These are phyloP conservation scores for Geotrupes spiniger DNA, from an alignment of 2,888 invertebrate species.

Conservation along the genomic window DNA sequence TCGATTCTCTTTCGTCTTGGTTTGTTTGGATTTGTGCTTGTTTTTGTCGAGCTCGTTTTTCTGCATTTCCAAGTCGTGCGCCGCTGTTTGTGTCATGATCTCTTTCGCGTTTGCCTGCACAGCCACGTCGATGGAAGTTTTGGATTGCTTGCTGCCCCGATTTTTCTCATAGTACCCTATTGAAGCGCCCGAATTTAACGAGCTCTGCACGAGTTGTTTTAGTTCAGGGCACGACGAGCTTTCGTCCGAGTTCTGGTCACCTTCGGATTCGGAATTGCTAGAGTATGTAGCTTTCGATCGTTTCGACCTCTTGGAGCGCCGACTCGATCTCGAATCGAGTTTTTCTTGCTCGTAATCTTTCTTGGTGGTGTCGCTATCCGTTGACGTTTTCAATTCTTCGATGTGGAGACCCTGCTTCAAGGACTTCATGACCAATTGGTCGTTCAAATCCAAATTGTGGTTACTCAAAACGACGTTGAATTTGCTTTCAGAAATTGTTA, in stretches of 20 bases:
- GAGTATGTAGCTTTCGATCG: constrained; percentile 16
- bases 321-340: constrained; percentile 33
- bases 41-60: constrained; percentile 29
- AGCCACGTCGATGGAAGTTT: constrained; percentile 57
- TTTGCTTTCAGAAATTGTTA: constrained; percentile 46
- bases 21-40: constrained; percentile 35
- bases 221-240: constrained; percentile 52
- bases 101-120: constrained; percentile 59
- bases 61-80: constrained; percentile 31
- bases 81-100: constrained; percentile 50
- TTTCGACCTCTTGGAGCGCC: constrained; percentile 32
- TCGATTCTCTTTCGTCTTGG: constrained; percentile 39
- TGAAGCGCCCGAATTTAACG: constrained; percentile 51
- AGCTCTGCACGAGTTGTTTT: constrained; percentile 49
- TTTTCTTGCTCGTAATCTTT: constrained; percentile 36
- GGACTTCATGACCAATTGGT: constrained; percentile 47
- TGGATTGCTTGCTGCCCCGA: constrained; percentile 51
- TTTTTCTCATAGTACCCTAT: constrained; percentile 43
- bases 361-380: constrained; percentile 20
- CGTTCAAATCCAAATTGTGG: constrained; percentile 45
- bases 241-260: constrained; percentile 41
- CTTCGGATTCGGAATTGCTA: no score
- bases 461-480: constrained; percentile 41
- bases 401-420: constrained; percentile 42
- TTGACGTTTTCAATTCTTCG: constrained; percentile 33